phyloP scores from a whole-genome alignment of 2,888 invertebrate genomes.

The Pollenia labialis region DNA sequence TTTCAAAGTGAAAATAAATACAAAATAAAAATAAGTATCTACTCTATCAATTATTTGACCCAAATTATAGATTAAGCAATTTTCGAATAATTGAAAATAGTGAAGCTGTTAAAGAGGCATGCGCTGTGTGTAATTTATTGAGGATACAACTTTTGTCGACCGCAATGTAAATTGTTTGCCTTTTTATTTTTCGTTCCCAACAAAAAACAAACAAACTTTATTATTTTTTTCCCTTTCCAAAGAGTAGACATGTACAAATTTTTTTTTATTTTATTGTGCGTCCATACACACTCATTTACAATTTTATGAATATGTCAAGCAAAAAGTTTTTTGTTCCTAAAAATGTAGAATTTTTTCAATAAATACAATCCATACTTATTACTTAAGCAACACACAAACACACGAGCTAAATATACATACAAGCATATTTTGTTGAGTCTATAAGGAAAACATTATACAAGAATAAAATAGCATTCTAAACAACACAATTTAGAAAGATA shows the following conservation, averaged over 20 bases:
- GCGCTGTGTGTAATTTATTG: slow-evolving; percentile 24
- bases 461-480: background rate
- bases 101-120: slow-evolving; percentile 27
- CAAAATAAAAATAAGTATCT: slow-evolving; percentile 19
- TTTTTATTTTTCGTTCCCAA: background rate
- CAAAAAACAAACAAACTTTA: slow-evolving; percentile 14
- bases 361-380: background rate
- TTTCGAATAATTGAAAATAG: slow-evolving; percentile 34
- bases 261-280: slow-evolving; percentile 9
- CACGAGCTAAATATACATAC: background rate
- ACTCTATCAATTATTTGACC: slow-evolving; percentile 39
- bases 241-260: slow-evolving; percentile 10
- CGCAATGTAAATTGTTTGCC: slow-evolving; percentile 41
- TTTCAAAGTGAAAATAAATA: background rate
- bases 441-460: slow-evolving; percentile 15
- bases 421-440: background rate
- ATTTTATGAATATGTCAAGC: slow-evolving; percentile 11
- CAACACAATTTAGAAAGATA: background rate
- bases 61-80: slow-evolving; percentile 44
- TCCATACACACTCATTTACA: background rate
- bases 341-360: background rate
- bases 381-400: background rate
- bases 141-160: slow-evolving; percentile 5
- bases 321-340: background rate
- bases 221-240: background rate